phyloP scores from a whole-genome alignment of 2,797 vertebrate genomes.

The Poliocrania exsul region DNA sequence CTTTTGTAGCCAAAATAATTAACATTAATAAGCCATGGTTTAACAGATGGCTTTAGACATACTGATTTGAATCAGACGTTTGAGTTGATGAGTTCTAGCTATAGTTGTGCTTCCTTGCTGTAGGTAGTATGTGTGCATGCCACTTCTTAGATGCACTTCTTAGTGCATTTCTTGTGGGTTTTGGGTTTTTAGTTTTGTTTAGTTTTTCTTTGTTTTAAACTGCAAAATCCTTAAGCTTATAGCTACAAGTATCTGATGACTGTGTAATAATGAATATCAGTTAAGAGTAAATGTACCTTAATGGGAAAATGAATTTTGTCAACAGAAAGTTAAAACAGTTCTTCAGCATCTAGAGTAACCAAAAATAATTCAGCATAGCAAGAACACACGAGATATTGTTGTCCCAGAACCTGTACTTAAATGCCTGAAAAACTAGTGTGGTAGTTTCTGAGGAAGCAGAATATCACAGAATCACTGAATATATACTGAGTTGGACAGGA shows the following conservation, averaged over 20 bases:
- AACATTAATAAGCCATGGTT: conserved; percentile 26
- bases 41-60: conserved; percentile 47
- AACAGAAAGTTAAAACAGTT: neutral
- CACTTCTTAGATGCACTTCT: neutral
- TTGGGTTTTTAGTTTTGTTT: neutral
- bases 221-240: neutral
- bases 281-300: neutral
- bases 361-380: neutral
- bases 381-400: neutral
- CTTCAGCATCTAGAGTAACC: neutral
- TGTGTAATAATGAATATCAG: neutral
- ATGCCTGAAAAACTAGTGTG: neutral
- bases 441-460: neutral
- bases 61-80: conserved; percentile 33
- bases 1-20: conserved; percentile 40
- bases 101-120: conserved; percentile 13
- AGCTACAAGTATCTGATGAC: neutral
- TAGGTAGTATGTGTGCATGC: conserved; percentile 3
- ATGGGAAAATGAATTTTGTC: neutral
- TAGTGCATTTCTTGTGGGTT: neutral
- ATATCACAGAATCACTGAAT: neutral
- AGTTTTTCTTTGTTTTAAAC: neutral
- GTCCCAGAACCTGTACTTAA: neutral
- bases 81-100: conserved; percentile 34
- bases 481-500: neutral